Evolutionary conservation across 1,140 invertebrate genomes (phyloP), one percentile per base, ranked within the genome.

Genomic region (Uloborus diversus): DNA sequence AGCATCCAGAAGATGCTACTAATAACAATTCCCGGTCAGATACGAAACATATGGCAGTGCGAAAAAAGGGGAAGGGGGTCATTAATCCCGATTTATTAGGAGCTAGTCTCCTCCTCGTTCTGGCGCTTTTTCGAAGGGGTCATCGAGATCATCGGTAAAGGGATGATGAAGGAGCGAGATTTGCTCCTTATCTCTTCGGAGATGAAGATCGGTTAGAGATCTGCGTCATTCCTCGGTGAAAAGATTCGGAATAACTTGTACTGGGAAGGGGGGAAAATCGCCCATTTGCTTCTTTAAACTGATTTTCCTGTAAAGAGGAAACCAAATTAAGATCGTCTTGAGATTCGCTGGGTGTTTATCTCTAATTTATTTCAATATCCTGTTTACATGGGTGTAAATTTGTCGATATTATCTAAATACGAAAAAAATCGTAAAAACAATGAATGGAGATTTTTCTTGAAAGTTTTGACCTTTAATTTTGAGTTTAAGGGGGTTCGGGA

Each of bases 1-100:
- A 42, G 37, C 42, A n/a, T 4, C 64, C 25, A 28, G 37, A n/a
- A 66, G 64, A 66, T 66, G 64, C 27, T 66, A 66, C 51, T 66
- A 51, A 64, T 64, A 64, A 66, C 17, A 66, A 66, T 28, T 49
- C 14, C 64, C 4, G 7, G 33, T 49, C n/a, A n/a, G n/a, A n/a
- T n/a, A n/a, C n/a, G 64, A 66, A 66, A 42, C 64, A 66, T 66
- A 66, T 66, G 64, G 64, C 42, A 49, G 37, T 66, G 42, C 42
- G 64, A 49, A 28, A 28, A 13, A 27, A n/a, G 23, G 13, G 17
- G 42, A 1, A 14, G 51, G 14, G 9, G 13, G 20, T 13, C 25
- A 28, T 57, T 17, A 28, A 25, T 25, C 35, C 37, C 62, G 62
- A 65, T 65, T 47, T 65, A 65, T 65, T 65, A 65, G 17, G 20